These are phyloP conservation scores for Sardina pilchardus DNA, from an alignment of 2,113 vertebrate genomes.

Conservation along the genomic window DNA sequence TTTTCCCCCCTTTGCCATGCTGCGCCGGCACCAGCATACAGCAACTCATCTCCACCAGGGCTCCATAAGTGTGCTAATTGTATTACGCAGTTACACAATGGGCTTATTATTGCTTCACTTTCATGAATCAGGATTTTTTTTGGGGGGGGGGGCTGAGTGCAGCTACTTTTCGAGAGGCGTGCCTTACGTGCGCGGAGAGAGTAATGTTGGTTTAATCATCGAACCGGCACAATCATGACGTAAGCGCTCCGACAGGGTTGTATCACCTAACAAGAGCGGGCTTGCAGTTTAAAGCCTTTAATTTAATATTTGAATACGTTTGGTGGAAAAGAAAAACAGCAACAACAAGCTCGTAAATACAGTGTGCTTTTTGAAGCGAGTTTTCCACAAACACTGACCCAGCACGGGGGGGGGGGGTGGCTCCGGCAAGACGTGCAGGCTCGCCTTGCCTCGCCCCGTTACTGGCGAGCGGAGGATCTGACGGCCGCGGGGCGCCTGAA, in stretches of 20 bases:
- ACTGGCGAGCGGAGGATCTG: neutral
- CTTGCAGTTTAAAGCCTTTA: neutral
- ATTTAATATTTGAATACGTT: neutral
- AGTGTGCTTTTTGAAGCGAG: neutral
- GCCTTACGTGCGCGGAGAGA: neutral
- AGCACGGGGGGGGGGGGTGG: neutral
- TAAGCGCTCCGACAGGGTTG: neutral
- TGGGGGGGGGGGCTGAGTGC: conserved; percentile 1
- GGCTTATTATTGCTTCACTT: conserved; percentile 12
- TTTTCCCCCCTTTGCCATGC: neutral
- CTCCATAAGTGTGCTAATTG: neutral
- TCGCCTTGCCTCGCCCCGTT: neutral
- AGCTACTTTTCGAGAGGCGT: neutral
- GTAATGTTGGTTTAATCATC: neutral
- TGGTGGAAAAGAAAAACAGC: neutral
- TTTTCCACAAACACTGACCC: neutral
- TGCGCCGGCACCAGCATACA: neutral
- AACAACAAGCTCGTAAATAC: neutral
- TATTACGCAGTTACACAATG: neutral
- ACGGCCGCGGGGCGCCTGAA: neutral
- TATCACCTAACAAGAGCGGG: neutral
- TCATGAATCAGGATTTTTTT: conserved; percentile 16
- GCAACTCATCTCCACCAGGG: neutral
- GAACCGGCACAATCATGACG: neutral
- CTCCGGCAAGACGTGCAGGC: neutral